Conservation (phyloP, 2,797 vertebrate species). For the Pseudochaenichthys georgianus region DNA sequence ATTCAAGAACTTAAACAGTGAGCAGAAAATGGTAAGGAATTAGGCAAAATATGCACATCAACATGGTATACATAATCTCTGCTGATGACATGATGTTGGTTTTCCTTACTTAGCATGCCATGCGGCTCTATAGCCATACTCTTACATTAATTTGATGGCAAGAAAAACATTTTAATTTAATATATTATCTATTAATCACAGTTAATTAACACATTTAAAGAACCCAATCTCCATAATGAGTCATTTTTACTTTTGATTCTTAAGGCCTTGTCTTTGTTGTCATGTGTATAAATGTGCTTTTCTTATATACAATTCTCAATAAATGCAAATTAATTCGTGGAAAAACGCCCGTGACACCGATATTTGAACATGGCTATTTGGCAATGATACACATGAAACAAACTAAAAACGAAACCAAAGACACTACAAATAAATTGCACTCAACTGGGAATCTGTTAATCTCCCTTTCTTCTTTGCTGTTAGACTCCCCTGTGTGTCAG, state of each 20-base stretch:
- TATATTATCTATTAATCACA: too few species aligned
- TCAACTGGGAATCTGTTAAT: not conserved
- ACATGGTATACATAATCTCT: slow-evolving; percentile 9
- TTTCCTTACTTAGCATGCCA: not conserved
- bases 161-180: too few species aligned
- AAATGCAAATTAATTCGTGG: not conserved
- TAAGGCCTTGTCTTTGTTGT: not conserved
- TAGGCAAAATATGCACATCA: not conserved
- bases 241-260: too few species aligned
- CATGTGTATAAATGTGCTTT: not conserved
- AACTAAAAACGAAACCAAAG: not conserved
- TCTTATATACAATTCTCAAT: not conserved
- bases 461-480: not conserved
- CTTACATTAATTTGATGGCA: too few species aligned
- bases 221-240: too few species aligned
- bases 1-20: slow-evolving; percentile 16
- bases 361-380: not conserved
- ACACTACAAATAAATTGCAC: not conserved
- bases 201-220: too few species aligned
- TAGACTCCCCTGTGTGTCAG: not conserved
- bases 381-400: not conserved
- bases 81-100: slow-evolving; percentile 11
- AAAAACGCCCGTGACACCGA: not conserved
- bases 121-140: too few species aligned
- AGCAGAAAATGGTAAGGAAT: not conserved